Conservation (phyloP, 2,113 vertebrate species). For the Ceyx margarethae region DNA sequence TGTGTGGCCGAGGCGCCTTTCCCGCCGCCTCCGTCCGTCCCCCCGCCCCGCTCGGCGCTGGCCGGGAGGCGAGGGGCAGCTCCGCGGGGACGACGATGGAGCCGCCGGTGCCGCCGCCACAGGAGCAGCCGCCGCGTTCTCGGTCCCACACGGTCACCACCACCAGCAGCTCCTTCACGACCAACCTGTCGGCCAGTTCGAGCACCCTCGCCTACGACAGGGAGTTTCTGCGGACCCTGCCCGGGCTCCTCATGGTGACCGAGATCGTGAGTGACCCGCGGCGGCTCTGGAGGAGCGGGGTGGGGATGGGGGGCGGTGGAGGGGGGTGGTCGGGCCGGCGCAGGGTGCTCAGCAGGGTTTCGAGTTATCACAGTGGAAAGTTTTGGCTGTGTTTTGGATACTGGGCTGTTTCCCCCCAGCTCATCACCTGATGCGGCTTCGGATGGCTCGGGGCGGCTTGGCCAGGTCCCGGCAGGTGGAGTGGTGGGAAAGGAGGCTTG, state of each 20-base stretch:
- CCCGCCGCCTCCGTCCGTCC: not conserved
- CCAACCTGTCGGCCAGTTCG: constrained; percentile 72
- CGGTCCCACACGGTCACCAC: constrained; percentile 78
- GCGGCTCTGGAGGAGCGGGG: not conserved
- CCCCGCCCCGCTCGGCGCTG: not conserved
- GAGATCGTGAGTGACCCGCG: constrained; percentile 77
- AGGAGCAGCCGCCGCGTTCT: constrained; percentile 67
- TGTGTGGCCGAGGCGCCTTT: not conserved
- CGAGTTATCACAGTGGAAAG: not conserved
- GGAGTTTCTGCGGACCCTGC: constrained; percentile 75
- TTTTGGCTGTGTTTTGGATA: not conserved
- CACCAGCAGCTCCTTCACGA: constrained; percentile 77
- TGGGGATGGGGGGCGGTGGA: no score
- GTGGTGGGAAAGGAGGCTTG: not conserved
- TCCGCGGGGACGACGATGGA: constrained; percentile 52
- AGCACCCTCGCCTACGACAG: constrained; percentile 78
- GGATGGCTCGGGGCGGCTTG: not conserved
- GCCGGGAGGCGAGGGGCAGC: not conserved
- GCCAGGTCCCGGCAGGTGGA: not conserved
- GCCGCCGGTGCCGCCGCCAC: not conserved
- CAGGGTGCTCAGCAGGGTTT: not conserved
- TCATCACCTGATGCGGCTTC: rapidly evolving
- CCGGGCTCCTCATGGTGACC: constrained; percentile 78
- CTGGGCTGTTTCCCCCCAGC: rapidly evolving
- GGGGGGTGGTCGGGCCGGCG: not conserved